Base-by-base conservation (phyloP, 1,140 invertebrate species). In the Grapholita molesta region DNA sequence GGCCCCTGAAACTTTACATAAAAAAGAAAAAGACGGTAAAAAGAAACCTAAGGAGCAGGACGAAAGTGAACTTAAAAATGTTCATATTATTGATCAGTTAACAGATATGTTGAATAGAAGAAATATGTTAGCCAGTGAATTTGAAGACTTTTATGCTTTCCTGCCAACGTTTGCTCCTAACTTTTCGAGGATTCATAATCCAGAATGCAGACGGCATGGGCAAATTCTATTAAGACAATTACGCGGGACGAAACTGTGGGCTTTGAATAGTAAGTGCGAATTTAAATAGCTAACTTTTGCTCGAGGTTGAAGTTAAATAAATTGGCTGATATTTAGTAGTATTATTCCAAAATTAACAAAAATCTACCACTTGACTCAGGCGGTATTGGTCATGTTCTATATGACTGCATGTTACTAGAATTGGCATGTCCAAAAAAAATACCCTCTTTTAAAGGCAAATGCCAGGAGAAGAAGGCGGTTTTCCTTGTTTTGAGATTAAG, bases 151-250 rank as follows among this genome's bases (percentile, higher is more conserved):
- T 67, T 91, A 93, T 64, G 86, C 94, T 70, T 93, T 92, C 74
- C 86, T 95, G 70, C 94, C 94, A 65, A 94, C 93, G 35, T 95
- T 95, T 86, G 93, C 95, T 75, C 94, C 94, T 70, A 95, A 95
- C 91, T 94, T 94, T 79, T 93, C 93, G 66, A 91, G 92, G 67
- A 93, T 94, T 69, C 92, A 94, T 75, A 93, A 94, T 84, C 84
- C 92, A 30, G 93, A 94, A 80, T 95, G 95, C 88, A 93, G 94
- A 74, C 93, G 94, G 76, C 94, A 95, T 67, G 93, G 95, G 53
- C 94, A 94, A 82, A 94, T 95, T 75, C 93, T 95, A 71, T 83
- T 95, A 68, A 90, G 94, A 69, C 94, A 95, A 84, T 85, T 95
- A 73, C 93, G 94, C 33, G 93, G 94, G 28, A 93, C 93, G 61